Conservation (phyloP, 2,113 vertebrate genomes). For the Pyrgilauda ruficollis region DNA sequence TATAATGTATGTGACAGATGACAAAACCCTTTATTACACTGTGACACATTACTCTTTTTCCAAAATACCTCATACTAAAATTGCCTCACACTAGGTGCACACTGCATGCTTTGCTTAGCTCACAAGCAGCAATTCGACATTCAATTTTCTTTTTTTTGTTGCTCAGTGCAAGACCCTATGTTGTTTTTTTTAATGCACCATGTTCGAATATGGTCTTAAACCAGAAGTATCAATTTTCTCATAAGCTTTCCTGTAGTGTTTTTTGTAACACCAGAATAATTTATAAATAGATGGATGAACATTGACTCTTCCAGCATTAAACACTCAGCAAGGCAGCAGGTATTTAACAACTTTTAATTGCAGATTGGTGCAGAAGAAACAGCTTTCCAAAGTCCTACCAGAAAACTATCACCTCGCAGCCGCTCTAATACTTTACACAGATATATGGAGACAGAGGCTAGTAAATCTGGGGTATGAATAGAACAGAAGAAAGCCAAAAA, state of each 20-base stretch:
- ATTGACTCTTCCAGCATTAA: not conserved
- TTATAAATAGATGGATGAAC: not conserved
- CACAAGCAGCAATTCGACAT: not conserved
- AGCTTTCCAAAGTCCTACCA: not conserved
- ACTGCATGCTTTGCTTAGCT: not conserved
- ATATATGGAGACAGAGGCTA: not conserved
- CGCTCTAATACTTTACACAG: not conserved
- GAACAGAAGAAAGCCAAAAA: not conserved
- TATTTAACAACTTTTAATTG: not conserved
- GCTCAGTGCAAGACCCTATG: not conserved
- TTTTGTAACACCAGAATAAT: not conserved
- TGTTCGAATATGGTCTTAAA: not conserved
- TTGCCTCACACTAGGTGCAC: not conserved
- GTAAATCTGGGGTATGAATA: not conserved
- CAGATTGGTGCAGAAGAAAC: not conserved
- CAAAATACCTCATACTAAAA: not conserved
- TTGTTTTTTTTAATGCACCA: not conserved
- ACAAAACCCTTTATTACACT: not conserved
- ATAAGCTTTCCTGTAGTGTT: not conserved
- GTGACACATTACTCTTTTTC: not conserved
- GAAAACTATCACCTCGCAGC: not conserved
- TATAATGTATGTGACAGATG: not conserved
- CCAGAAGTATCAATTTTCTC: not conserved
- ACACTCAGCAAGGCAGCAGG: not conserved
- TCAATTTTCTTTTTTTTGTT: not conserved